These are phyloP conservation scores for Siniperca obscura DNA, from an alignment of 2,797 vertebrate species.

Conservation along the genomic window DNA sequence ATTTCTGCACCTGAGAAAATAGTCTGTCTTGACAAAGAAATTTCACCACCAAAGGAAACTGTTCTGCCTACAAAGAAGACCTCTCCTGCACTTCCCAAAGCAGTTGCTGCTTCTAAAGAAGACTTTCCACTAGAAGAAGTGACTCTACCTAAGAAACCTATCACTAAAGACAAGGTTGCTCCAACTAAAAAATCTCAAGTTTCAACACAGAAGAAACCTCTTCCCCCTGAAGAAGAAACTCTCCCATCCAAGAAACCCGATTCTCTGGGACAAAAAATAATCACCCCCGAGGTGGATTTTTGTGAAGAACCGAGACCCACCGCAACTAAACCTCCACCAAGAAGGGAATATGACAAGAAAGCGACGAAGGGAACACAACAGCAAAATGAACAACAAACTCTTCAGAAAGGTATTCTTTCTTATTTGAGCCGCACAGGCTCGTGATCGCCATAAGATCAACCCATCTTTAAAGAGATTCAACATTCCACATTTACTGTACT, in stretches of 20 bases:
- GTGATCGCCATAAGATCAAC: conserved; percentile 44
- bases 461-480: conserved; percentile 37
- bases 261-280: conserved; percentile 4
- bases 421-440: conserved; percentile 45
- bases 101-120: conserved; percentile 1
- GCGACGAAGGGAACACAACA: conserved; percentile 5
- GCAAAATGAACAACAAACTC: conserved; percentile 39
- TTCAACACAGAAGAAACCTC: conserved; percentile 22
- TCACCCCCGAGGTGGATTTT: conserved; percentile 28
- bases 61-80: not conserved
- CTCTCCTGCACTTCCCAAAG: not conserved
- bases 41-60: conserved; percentile 11
- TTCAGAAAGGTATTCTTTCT: conserved; percentile 67
- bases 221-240: conserved; percentile 32
- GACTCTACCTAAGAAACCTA: conserved; percentile 65
- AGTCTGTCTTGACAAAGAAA: not conserved
- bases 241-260: conserved; percentile 15
- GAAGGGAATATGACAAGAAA: conserved; percentile 27
- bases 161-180: conserved; percentile 67
- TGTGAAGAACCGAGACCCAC: not conserved
- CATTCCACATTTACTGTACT: conserved; percentile 23
- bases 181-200: conserved; percentile 12
- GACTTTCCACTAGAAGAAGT: conserved; percentile 70
- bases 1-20: not conserved
- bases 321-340: conserved; percentile 18